phyloP scores from a whole-genome alignment of 2,113 vertebrate genomes.

The Atherinomorus stipes region DNA sequence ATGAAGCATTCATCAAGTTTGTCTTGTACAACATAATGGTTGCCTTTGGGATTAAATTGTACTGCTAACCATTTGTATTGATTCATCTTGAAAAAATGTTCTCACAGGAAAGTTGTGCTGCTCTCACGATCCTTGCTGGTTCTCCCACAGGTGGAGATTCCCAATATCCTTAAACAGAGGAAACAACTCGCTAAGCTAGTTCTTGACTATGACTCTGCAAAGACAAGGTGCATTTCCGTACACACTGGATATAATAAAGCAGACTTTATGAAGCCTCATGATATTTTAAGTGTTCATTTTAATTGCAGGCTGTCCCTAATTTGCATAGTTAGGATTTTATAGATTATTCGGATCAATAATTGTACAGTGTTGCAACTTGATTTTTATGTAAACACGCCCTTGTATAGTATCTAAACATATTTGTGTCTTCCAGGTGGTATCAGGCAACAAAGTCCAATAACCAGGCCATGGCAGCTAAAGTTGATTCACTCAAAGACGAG shows the following conservation, averaged over 20 bases:
- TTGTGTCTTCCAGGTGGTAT: conserved; percentile 82
- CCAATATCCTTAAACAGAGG: conserved; percentile 95
- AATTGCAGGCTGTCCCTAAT: neutral
- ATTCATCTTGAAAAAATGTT: conserved; percentile 23
- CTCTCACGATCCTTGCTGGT: conserved; percentile 13
- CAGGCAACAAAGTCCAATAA: conserved; percentile 93
- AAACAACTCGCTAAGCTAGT: conserved; percentile 95
- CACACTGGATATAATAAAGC: neutral
- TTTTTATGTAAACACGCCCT: neutral
- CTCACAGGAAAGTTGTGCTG: conserved; percentile 5
- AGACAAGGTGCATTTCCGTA: conserved; percentile 85
- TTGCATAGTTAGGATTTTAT: too few relatives aligned
- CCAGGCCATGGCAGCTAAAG: conserved; percentile 91
- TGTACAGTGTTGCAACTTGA: neutral
- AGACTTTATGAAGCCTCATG: neutral
- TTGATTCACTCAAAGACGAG: conserved; percentile 95
- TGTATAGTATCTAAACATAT: conserved; percentile 1
- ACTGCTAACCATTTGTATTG: neutral
- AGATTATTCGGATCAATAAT: neutral
- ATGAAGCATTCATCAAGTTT: neutral
- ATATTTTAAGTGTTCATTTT: neutral
- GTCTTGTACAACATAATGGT: neutral
- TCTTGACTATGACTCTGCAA: conserved; percentile 96
- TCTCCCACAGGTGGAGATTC: conserved; percentile 89
- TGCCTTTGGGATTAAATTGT: conserved; percentile 13